A percentile compares a stretch with the other conserved stretches of the same genome.
Conservation (phyloP, 2,888 invertebrate species). For the Apoda limacodes region DNA sequence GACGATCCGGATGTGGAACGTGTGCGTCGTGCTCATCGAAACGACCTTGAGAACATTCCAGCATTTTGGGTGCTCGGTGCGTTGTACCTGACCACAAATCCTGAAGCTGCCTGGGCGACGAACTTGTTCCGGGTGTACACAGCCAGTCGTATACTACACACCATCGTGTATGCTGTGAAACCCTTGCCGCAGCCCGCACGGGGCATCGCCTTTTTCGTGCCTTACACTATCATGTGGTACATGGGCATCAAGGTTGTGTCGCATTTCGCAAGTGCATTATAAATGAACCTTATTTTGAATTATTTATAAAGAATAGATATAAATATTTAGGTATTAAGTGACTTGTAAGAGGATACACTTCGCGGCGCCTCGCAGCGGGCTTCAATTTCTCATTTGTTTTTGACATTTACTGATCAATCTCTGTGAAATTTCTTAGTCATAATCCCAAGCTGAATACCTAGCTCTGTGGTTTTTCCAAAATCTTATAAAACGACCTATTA, state of each 20-base stretch:
- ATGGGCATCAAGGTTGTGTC: constrained; percentile 44
- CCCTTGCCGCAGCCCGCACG: constrained; percentile 70
- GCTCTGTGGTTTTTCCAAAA: too few species aligned
- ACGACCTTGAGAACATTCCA: constrained; percentile 80
- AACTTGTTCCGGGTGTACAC: constrained; percentile 64
- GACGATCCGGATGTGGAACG: constrained; percentile 47
- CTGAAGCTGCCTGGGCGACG: constrained; percentile 44
- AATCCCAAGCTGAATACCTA: too few species aligned
- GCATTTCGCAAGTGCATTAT: too few species aligned
- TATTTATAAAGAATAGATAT: too few species aligned
- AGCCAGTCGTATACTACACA: constrained; percentile 68
- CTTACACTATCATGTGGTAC: constrained; percentile 36
- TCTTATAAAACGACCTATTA: too few species aligned
- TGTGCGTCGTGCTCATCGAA: constrained; percentile 71
- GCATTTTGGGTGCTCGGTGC: constrained; percentile 72
- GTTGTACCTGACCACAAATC: constrained; percentile 71
- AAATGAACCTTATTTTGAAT: too few species aligned
- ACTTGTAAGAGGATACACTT: too few species aligned
- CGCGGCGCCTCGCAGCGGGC: too few species aligned
- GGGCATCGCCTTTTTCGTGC: constrained; percentile 37
- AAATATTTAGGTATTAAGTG: too few species aligned
- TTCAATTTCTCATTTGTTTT: too few species aligned
- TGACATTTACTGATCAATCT: too few species aligned
- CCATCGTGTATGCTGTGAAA: constrained; percentile 72
- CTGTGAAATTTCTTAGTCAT: too few species aligned